A percentile compares a stretch with the other conserved stretches of the same genome.
phyloP scores from a whole-genome alignment of 1,140 invertebrate genomes.

The Pogonomyrmex californicus region DNA sequence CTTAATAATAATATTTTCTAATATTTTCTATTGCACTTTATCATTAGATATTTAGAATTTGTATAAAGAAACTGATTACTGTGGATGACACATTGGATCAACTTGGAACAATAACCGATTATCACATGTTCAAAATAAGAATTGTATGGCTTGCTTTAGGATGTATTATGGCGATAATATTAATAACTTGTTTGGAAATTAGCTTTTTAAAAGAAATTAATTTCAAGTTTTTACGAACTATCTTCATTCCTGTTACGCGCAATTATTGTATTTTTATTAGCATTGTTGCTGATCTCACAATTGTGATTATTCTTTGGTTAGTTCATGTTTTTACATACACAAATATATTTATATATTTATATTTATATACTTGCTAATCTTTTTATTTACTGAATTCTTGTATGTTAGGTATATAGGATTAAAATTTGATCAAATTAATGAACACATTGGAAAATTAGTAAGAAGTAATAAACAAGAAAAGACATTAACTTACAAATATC shows the following conservation, averaged over 20 bases:
- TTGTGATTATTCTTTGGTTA: neutral
- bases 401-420: slow-evolving; percentile 2
- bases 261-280: neutral
- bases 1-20: neutral
- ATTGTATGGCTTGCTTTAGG: neutral
- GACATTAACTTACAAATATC: neutral
- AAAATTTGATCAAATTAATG: slow-evolving; percentile 13
- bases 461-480: neutral
- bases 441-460: neutral
- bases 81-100: slow-evolving; percentile 34
- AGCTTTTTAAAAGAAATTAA: neutral
- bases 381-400: neutral
- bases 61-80: slow-evolving; percentile 6
- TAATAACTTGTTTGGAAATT: neutral
- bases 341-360: too few species aligned
- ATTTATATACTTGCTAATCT: neutral
- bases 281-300: neutral
- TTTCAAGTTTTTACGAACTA: neutral
- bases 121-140: neutral
- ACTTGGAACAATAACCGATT: neutral
- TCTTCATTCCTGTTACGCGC: neutral
- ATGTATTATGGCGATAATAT: neutral
- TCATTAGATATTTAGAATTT: slow-evolving; percentile 17
- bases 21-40: neutral
- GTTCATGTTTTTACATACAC: too few species aligned